Evolutionary conservation across 92 coral and sea anemone genomes (phyloP), one percentile per base, ranked within the genome.

Genomic region (Epizoanthus ramosus): DNA sequence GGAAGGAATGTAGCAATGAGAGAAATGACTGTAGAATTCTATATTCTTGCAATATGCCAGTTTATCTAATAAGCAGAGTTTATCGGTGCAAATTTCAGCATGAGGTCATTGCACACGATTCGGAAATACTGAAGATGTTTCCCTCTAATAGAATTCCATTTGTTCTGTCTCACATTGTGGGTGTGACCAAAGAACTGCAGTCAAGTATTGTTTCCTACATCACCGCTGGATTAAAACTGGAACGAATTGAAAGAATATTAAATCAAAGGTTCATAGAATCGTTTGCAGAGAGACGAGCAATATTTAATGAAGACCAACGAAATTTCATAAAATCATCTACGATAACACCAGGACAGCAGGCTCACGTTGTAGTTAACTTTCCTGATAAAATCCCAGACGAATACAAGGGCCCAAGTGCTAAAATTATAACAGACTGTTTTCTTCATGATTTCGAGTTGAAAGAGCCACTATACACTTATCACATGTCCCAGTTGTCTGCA

Each of bases 271-370:
- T 37, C 75, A 71, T 71, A 56, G 52, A 71, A 2, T 50, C 22
- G 52, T 71, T 37, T 56, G 52, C 13, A n/a, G 35, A 71, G 39
- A 71, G 35, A 56, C 75, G 50, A 25, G 31, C 31, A 17, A 45
- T 25, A 25, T 41, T 41, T 41, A 68, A 25, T 25, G 74, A 68
- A 68, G 43, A 63, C 68, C 68, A 63, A 63, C 68, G 68, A 63
- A 63, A 63, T 63, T 63, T 63, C 68, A 63, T 63, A 63, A 63
- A 63, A 63, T 63, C 68, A 63, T 63, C 68, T 63, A 63, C 68
- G 68, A 63, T 63, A 63, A 63, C 68, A 63, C 68, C 68, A 63
- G 68, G 68, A 63, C n/a, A n/a, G n/a, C 68, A 63, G 68, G 68
- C 68, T 63, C 68, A 63, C 68, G 68, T 63, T 63, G 68, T 63